Conservation (phyloP, 2,888 invertebrate species). For the Tupiocoris notatus region DNA sequence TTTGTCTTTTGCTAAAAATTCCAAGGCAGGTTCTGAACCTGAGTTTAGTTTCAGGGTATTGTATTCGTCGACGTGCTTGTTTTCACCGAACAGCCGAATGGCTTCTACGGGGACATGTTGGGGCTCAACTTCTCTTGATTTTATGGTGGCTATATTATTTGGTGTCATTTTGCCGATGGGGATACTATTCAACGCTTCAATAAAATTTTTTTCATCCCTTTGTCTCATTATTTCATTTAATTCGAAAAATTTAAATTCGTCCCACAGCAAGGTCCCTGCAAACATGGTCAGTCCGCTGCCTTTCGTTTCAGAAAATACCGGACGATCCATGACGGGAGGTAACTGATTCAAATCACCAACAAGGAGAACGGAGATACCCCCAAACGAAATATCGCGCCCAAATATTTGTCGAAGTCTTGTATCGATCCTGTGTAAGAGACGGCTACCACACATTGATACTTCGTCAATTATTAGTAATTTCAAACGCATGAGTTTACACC, state of each 20-base stretch:
- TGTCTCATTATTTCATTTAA: constrained; percentile 52
- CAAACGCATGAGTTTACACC: constrained; percentile 11
- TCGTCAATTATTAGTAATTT: constrained; percentile 39
- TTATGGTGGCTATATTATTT: not conserved
- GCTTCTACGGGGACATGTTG: constrained; percentile 18
- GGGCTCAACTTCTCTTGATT: constrained; percentile 2
- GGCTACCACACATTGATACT: constrained; percentile 37
- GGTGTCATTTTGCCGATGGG: constrained; percentile 45
- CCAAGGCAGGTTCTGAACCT: not conserved
- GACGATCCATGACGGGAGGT: constrained; percentile 51
- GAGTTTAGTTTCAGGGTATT: constrained; percentile 15
- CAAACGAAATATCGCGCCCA: constrained; percentile 19
- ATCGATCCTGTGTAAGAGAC: constrained; percentile 18
- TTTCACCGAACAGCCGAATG: constrained; percentile 11
- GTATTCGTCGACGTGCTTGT: constrained; percentile 17
- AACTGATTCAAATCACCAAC: constrained; percentile 53
- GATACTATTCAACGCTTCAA: constrained; percentile 50
- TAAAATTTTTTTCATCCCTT: constrained; percentile 50
- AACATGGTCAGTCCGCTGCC: constrained; percentile 24
- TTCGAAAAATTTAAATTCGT: constrained; percentile 49
- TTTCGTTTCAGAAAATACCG: constrained; percentile 48
- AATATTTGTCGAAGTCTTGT: constrained; percentile 26
- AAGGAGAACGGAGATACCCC: constrained; percentile 50
- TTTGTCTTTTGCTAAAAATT: constrained; percentile 20
- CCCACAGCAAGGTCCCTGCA: constrained; percentile 47